These are phyloP conservation scores for Punctoribates punctum DNA, from an alignment of 2,888 invertebrate species.

Conservation along the genomic window DNA sequence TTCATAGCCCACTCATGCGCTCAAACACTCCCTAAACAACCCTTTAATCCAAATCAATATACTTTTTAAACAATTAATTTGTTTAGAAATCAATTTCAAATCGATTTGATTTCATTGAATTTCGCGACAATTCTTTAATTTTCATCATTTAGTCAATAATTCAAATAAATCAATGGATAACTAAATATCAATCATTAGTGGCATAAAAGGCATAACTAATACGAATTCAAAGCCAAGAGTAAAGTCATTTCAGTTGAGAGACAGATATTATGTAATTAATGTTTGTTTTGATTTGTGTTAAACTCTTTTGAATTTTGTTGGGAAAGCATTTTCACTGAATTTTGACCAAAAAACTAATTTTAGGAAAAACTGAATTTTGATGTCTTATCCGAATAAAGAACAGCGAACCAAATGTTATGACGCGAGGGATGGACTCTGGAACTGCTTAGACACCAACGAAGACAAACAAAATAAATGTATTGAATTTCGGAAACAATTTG, in stretches of 20 bases:
- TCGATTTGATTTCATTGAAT: no score
- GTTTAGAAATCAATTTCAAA: no score
- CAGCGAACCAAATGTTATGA: conserved; percentile 78
- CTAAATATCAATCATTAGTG: no score
- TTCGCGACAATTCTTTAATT: no score
- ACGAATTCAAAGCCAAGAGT: not conserved
- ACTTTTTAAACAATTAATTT: not conserved
- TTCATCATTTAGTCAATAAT: no score
- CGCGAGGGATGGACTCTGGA: conserved; percentile 81
- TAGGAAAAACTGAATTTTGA: conserved; percentile 52
- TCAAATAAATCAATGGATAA: no score
- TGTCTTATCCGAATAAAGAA: conserved; percentile 71
- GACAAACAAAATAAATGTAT: conserved; percentile 61
- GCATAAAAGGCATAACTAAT: no score
- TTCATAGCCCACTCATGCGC: not conserved
- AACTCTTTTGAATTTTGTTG: no score
- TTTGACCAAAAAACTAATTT: no score
- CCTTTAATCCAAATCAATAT: not conserved
- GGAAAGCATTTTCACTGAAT: not conserved
- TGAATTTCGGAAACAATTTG: conserved; percentile 58
- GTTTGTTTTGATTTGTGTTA: not conserved
- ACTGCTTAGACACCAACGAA: conserved; percentile 70
- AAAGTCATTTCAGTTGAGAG: no score
- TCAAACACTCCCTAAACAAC: not conserved
- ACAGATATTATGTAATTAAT: no score